Evolutionary conservation across 2,888 invertebrate genomes (phyloP), one percentile per base, ranked within the genome.

Genomic region (Psylliodes chrysocephalus): DNA sequence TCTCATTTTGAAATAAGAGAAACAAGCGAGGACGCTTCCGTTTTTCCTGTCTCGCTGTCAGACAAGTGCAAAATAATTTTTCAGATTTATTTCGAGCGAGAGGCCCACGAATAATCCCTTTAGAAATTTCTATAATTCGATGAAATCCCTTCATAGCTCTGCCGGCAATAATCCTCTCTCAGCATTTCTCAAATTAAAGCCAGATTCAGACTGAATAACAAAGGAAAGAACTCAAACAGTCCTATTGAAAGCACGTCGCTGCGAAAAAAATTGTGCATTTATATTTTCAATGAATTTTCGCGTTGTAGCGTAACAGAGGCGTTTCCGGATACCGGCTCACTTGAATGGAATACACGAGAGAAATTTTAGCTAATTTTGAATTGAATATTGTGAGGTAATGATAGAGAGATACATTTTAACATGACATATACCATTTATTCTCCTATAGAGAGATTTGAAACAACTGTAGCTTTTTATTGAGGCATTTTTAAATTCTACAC

Each of bases 91-190:
- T 59, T 59, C 28, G 38, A 49, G 38, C 35, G 44, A 56, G 25
- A 57, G 57, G 28, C 57, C 57, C 49, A 18, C 57, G 57, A 59
- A 49, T 59, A 59, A 59, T 59, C 57, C 22, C 57, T 59, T 59
- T 59, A 49, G 57, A 59, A 59, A 49, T 49, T 59, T 59, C 49
- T 59, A 59, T 59, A 59, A 59, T 59, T 59, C 57, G 57, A 59
- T 59, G 15, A 49, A 59, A 59, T 59, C 57, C 57, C 49, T 49
- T 59, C 49, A 59, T 49, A 49, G 57, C 57, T 22, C 57, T 59
- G 57, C 40, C 57, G 57, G 38, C 49, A 59, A 59, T 59, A 59
- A 59, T 59, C 49, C 57, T 59, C 47, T 59, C 49, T 46, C 49
- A 40, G 57, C 57, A 40, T 59, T 59, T 59, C 57, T 59, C 57